Conservation (phyloP, 1,140 invertebrate genomes). For the Melipona quadrifasciata region DNA sequence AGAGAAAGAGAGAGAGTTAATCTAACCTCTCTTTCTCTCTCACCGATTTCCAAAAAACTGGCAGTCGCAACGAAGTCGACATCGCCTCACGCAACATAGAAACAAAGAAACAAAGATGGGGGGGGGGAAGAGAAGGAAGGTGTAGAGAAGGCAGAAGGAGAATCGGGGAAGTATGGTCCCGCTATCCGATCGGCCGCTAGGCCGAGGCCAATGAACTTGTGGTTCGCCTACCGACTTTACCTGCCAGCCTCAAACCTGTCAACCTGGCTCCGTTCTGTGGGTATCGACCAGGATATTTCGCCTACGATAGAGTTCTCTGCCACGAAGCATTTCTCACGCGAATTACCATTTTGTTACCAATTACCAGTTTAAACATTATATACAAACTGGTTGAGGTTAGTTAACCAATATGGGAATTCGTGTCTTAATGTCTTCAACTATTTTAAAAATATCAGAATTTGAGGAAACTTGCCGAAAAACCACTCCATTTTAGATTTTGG, state of each 20-base stretch:
- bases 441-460: no score
- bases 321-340: conserved; percentile 14
- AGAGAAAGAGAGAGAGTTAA: not conserved
- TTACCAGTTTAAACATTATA: not conserved
- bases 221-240: conserved; percentile 79
- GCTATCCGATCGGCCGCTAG: conserved; percentile 80
- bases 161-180: conserved; percentile 75
- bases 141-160: conserved; percentile 34
- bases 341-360: no score
- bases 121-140: conserved; percentile 2
- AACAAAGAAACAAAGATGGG: conserved; percentile 30
- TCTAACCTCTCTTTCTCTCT: not conserved
- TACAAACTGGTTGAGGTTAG: no score
- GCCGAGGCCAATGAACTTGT: conserved; percentile 78
- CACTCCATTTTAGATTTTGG: no score
- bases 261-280: conserved; percentile 28
- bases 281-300: conserved; percentile 39
- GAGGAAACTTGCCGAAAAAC: no score
- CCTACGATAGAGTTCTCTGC: conserved; percentile 24
- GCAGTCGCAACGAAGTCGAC: not conserved
- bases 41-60: not conserved
- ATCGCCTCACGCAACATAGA: conserved; percentile 14
- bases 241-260: conserved; percentile 71
- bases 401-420: no score
- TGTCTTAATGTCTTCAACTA: no score